These are phyloP conservation scores for Mus caroli DNA, from an alignment of 2,797 vertebrate species.

Conservation along the genomic window DNA sequence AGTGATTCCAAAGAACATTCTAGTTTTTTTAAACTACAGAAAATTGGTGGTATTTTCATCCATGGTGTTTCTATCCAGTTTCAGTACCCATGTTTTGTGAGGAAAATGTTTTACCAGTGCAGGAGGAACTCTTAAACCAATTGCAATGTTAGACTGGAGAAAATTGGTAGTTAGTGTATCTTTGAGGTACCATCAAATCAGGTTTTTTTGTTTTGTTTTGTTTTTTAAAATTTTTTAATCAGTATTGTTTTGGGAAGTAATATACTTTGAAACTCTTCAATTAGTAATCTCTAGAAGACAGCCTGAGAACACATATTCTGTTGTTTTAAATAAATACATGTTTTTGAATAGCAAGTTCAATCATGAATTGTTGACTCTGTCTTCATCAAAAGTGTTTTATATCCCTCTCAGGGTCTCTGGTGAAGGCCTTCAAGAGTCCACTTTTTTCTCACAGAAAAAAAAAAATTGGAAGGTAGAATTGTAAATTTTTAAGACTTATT, in stretches of 20 bases:
- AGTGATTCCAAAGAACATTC: constrained; percentile 91
- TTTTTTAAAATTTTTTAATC: constrained; percentile 87
- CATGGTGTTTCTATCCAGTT: constrained; percentile 88
- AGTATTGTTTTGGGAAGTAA: constrained; percentile 87
- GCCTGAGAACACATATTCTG: constrained; percentile 84
- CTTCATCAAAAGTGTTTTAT: constrained; percentile 84
- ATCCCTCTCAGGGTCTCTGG: constrained; percentile 85
- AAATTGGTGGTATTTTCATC: constrained; percentile 88
- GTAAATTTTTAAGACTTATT: constrained; percentile 83
- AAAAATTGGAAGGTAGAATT: constrained; percentile 83
- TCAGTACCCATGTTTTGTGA: constrained; percentile 88
- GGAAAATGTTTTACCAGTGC: constrained; percentile 87
- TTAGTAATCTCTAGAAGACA: constrained; percentile 83
- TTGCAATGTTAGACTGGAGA: constrained; percentile 86
- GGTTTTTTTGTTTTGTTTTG: constrained; percentile 81
- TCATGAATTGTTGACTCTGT: constrained; percentile 83
- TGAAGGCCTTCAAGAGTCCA: constrained; percentile 83
- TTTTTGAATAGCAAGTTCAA: constrained; percentile 85
- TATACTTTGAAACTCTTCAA: constrained; percentile 85
- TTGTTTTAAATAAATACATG: constrained; percentile 85
- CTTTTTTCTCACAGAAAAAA: constrained; percentile 82
- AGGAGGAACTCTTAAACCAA: constrained; percentile 87
- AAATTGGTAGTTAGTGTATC: constrained; percentile 88
- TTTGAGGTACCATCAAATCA: constrained; percentile 89
- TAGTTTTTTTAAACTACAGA: constrained; percentile 86